phyloP scores from a whole-genome alignment of 2,797 vertebrate species.

The Natrix natrix region DNA sequence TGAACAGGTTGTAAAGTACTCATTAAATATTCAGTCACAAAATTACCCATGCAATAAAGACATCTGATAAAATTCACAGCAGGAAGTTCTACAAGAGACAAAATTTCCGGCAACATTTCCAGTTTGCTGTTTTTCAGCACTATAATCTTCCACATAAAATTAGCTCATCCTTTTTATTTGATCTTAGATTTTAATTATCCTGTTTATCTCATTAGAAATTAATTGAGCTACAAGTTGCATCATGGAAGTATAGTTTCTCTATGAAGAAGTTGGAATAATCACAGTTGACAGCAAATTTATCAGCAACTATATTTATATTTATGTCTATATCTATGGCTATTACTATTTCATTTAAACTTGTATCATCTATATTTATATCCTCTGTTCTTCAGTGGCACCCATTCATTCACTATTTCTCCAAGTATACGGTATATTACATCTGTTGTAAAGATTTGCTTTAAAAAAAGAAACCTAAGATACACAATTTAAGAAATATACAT shows the following conservation, averaged over 20 bases:
- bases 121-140: constrained; percentile 20
- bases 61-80: constrained; percentile 63
- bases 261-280: constrained; percentile 16
- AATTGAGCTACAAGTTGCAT: constrained; percentile 36
- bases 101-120: constrained; percentile 42
- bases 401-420: neutral
- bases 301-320: neutral
- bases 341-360: neutral
- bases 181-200: constrained; percentile 16
- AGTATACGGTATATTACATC: neutral
- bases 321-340: neutral
- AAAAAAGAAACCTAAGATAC: neutral
- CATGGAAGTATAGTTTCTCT: neutral
- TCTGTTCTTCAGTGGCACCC: neutral
- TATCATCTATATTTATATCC: neutral
- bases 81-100: constrained; percentile 50
- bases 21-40: constrained; percentile 57
- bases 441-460: neutral
- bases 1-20: constrained; percentile 56
- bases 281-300: constrained; percentile 30
- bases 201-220: constrained; percentile 32
- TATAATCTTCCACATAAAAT: rapidly evolving
- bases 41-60: constrained; percentile 62
- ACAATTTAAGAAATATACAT: neutral
- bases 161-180: neutral